Conservation (phyloP, 2,797 vertebrate species). For the Huso huso region DNA sequence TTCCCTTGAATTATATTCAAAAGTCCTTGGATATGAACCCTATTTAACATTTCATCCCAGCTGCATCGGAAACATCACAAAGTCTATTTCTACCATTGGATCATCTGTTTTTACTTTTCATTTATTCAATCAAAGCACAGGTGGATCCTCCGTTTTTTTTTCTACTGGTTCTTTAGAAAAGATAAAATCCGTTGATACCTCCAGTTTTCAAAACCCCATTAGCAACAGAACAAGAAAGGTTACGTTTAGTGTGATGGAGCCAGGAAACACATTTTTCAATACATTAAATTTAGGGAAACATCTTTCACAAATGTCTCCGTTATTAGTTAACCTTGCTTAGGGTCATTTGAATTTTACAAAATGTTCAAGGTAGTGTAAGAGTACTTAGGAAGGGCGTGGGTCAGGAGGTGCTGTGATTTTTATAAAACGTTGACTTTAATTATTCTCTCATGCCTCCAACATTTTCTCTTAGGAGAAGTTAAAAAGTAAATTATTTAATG, state of each 20-base stretch:
- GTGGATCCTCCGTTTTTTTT: conserved; percentile 42
- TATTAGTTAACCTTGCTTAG: conserved; percentile 59
- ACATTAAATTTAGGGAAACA: conserved; percentile 58
- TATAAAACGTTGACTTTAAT: conserved; percentile 39
- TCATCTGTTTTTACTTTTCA: conserved; percentile 39
- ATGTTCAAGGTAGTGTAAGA: conserved; percentile 53
- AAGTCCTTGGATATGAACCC: conserved; percentile 42
- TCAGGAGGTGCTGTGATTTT: conserved; percentile 42
- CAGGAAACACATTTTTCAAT: conserved; percentile 74
- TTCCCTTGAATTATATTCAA: conserved; percentile 28
- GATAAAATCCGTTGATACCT: conserved; percentile 14
- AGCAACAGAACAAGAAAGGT: conserved; percentile 31
- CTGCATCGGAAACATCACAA: conserved; percentile 51
- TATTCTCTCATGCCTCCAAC: conserved; percentile 30
- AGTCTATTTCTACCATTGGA: conserved; percentile 27
- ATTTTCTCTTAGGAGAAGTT: conserved; percentile 20
- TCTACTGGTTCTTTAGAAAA: conserved; percentile 19
- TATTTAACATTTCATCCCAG: conserved; percentile 34
- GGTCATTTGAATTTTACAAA: conserved; percentile 50
- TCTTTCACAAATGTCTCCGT: conserved; percentile 63
- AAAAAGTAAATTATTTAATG: neutral
- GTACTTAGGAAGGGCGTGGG: conserved; percentile 45
- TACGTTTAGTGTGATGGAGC: conserved; percentile 43
- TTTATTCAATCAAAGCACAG: conserved; percentile 38
- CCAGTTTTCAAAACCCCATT: conserved; percentile 21